Evolutionary conservation across 2,113 vertebrate species (phyloP).

Genomic region (Hyperoodon ampullatus): DNA sequence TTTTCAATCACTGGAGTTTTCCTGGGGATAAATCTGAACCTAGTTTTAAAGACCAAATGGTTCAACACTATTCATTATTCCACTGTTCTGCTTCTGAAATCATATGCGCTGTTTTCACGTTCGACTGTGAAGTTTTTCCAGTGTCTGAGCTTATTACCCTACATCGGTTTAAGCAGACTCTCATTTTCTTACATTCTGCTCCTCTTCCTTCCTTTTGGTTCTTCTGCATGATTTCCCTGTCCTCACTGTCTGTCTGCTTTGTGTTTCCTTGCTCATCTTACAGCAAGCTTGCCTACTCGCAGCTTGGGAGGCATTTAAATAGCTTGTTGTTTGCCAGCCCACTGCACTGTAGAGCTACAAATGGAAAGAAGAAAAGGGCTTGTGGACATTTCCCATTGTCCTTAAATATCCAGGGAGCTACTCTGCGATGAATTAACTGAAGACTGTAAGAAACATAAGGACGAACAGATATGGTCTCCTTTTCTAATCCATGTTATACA

Average conservation of each 20-base stretch:
- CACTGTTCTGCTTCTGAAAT: conserved; percentile 70
- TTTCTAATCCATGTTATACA: conserved; percentile 47
- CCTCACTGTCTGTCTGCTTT: conserved; percentile 60
- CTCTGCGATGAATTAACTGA: conserved; percentile 74
- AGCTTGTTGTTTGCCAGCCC: conserved; percentile 63
- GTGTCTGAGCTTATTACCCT: conserved; percentile 64
- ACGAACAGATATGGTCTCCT: conserved; percentile 47
- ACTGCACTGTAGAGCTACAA: conserved; percentile 27
- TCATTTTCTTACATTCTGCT: conserved; percentile 63
- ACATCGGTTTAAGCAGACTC: conserved; percentile 62
- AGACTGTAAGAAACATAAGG: conserved; percentile 64
- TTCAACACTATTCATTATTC: conserved; percentile 69
- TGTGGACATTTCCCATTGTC: conserved; percentile 69
- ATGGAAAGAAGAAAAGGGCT: conserved; percentile 63
- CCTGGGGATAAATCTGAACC: conserved; percentile 62
- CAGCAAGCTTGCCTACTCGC: conserved; percentile 21
- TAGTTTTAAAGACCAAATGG: conserved; percentile 54
- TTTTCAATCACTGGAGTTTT: conserved; percentile 62
- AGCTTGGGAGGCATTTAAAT: conserved; percentile 65
- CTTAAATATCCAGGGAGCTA: conserved; percentile 66
- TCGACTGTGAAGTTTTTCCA: conserved; percentile 61
- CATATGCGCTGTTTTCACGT: conserved; percentile 64
- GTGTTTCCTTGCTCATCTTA: conserved; percentile 54
- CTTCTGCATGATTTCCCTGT: conserved; percentile 71
- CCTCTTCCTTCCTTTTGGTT: conserved; percentile 57